Evolutionary conservation across 1,140 invertebrate genomes (phyloP), one percentile per base, ranked within the genome.

Genomic region (Oedothorax gibbosus): DNA sequence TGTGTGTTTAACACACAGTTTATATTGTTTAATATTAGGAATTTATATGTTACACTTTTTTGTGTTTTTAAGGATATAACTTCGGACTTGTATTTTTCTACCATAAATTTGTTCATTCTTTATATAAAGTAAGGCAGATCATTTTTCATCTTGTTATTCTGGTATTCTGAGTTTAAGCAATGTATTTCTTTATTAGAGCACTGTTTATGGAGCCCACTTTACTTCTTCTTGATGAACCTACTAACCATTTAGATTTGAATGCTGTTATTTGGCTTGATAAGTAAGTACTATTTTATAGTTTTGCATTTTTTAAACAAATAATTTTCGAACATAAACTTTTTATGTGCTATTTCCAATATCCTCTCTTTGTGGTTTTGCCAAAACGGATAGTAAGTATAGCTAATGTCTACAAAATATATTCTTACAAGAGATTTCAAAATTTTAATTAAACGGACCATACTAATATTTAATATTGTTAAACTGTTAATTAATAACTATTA

Each of bases 201-300:
- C 88, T 93, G 57, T 93, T 92, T 88, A 88, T 99, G 84, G 97
- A 99, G 91, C 98, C 98, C 7, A 99, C 97, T 14, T 90, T 99
- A 0, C 91, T 99, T 18, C 91, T 99, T 88, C 93, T 99, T 53
- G 98, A 99, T 91, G 98, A 99, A 93, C 98, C 98, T 87, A 93
- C 93, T 5, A 93, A 93, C 89, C 93, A 93, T 89, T 89, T 93
- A n/a, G 98, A 99, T 93, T 91, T 99, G 20, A 99, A 99, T 90
- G 98, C 98, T 87, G 98, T 99, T 72, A 99, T 99, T 92, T 99
- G 98, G 98, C 92, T 99, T 12, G 98, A 99, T 89, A 99, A 99
- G 94, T 96, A 91, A 92, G 93, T 92, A 62, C 64, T 77, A 10
- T 57, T 35, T 71, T 60, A 49, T 4, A 62, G 10, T 66, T 66